phyloP scores from a whole-genome alignment of 1,140 invertebrate species.

The Phymorhynchus buccinoides region DNA sequence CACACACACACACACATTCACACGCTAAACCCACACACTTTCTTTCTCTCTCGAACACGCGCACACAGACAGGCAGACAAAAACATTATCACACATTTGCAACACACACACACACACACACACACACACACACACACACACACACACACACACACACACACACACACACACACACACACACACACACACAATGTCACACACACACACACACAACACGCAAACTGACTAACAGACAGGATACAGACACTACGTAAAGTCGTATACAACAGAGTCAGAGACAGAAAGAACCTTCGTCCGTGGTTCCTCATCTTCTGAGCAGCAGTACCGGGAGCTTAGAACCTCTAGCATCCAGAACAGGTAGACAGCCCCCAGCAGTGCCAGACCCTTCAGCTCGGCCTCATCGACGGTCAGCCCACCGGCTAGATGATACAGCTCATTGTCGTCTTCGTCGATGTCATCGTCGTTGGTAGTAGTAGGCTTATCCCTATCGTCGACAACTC shows the following conservation, averaged over 20 bases:
- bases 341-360: conserved; percentile 52
- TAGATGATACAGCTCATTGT: not conserved
- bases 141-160: too few species aligned
- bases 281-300: too few species aligned
- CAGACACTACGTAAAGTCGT: too few species aligned
- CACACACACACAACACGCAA: not conserved
- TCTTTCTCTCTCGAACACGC: not conserved
- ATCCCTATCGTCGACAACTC: not conserved
- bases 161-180: too few species aligned
- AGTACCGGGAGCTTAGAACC: conserved; percentile 37
- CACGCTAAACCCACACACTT: not conserved
- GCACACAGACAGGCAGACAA: too few species aligned
- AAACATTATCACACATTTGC: too few species aligned
- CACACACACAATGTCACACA: too few species aligned
- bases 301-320: not conserved
- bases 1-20: conserved; percentile 11
- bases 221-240: too few species aligned
- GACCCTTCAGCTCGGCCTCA: conserved; percentile 28
- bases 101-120: too few species aligned
- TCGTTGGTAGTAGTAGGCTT: not conserved
- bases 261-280: too few species aligned
- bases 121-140: too few species aligned
- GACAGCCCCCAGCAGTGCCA: conserved; percentile 45
- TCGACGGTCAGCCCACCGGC: conserved; percentile 14
- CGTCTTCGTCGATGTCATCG: not conserved